These are phyloP conservation scores for Acrobasis repandana DNA, from an alignment of 2,888 invertebrate genomes.

Conservation along the genomic window DNA sequence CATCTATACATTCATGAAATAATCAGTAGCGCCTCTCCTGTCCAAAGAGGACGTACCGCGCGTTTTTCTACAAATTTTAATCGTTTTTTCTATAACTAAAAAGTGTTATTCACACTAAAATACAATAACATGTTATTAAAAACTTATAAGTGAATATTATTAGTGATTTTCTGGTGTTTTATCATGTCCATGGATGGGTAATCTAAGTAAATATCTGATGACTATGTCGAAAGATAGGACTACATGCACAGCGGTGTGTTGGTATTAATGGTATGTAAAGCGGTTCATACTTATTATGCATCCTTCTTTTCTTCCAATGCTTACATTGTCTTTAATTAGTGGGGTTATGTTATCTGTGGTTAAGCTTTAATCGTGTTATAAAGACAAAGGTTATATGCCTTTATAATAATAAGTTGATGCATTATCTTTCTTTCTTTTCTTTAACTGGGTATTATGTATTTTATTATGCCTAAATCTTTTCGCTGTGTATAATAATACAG, in stretches of 20 bases:
- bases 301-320: not conserved
- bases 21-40: constrained; percentile 65
- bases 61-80: not conserved
- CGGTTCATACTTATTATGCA: not conserved
- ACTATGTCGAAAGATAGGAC: constrained; percentile 28
- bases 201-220: constrained; percentile 27
- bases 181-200: constrained; percentile 15
- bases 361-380: not conserved
- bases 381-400: not conserved
- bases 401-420: not conserved
- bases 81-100: constrained; percentile 8
- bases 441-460: no score
- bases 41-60: constrained; percentile 13
- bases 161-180: constrained; percentile 9
- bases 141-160: not conserved
- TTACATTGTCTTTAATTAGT: not conserved
- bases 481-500: no score
- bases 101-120: not conserved
- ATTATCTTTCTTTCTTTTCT: not conserved
- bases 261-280: constrained; percentile 36
- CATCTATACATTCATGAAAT: constrained; percentile 68
- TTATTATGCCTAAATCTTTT: no score
- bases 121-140: not conserved
- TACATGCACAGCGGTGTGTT: constrained; percentile 26
- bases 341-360: not conserved